phyloP scores from a whole-genome alignment of 2,797 vertebrate species.

The Enoplosus armatus region DNA sequence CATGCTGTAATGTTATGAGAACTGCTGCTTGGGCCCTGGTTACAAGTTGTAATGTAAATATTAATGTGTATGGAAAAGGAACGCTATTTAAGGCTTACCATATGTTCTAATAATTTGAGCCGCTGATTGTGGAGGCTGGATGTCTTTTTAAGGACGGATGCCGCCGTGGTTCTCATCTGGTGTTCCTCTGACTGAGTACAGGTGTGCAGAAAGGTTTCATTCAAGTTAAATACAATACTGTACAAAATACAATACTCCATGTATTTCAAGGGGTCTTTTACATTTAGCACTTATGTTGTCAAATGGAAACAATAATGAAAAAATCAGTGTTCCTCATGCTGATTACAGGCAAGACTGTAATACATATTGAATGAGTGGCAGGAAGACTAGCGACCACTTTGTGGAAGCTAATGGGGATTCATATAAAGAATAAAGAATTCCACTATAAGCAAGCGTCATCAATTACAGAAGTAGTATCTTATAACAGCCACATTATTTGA shows the following conservation, averaged over 20 bases:
- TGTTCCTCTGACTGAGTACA: slow-evolving; percentile 5
- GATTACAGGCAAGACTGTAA: background rate
- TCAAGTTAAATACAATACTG: too few relatives aligned
- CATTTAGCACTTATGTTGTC: background rate
- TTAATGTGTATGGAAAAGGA: slow-evolving; percentile 74
- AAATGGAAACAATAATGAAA: background rate
- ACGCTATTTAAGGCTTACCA: slow-evolving; percentile 75
- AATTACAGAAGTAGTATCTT: background rate
- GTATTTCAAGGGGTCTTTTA: background rate
- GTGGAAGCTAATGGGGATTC: too few relatives aligned
- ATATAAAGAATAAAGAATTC: too few relatives aligned
- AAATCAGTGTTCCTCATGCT: background rate
- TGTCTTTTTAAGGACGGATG: slow-evolving; percentile 47
- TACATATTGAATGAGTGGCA: background rate
- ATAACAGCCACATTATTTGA: background rate
- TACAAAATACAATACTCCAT: too few relatives aligned
- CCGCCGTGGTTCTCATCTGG: background rate
- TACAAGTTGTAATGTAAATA: slow-evolving; percentile 84
- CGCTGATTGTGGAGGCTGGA: slow-evolving; percentile 57
- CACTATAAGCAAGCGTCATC: background rate
- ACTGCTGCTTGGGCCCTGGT: slow-evolving; percentile 67
- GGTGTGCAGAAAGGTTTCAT: slow-evolving; percentile 25
- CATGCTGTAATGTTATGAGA: slow-evolving; percentile 82
- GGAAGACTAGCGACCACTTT: too few relatives aligned
- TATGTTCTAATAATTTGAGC: slow-evolving; percentile 79